These are phyloP conservation scores for Dryoscopus gambensis DNA, from an alignment of 2,113 vertebrate species.

Conservation along the genomic window DNA sequence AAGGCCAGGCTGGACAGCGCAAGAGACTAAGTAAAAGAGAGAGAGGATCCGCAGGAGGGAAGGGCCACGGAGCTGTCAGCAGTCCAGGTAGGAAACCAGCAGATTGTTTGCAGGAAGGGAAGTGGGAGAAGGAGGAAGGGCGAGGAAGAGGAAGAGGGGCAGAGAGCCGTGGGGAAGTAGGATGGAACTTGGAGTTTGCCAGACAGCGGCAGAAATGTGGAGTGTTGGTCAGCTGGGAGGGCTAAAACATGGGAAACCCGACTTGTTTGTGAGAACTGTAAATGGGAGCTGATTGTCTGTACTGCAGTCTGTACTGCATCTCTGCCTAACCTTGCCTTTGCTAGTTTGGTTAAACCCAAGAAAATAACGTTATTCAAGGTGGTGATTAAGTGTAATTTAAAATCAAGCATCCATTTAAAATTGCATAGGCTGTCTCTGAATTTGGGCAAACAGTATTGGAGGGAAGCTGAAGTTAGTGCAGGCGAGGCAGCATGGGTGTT, in stretches of 20 bases:
- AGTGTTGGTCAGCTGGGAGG: not conserved
- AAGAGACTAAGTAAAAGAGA: not conserved
- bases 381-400: not conserved
- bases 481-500: not conserved
- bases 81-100: not conserved
- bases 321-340: not conserved
- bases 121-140: not conserved
- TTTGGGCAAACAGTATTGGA: not conserved
- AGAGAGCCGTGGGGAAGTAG: not conserved
- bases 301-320: not conserved
- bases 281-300: not conserved
- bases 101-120: not conserved
- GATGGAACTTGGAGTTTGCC: not conserved
- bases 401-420: not conserved
- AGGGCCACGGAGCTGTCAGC: not conserved
- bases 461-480: not conserved
- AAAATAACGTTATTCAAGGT: not conserved
- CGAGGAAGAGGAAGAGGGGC: not conserved
- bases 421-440: not conserved
- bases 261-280: not conserved
- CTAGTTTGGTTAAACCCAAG: not conserved
- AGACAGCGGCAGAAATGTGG: fast-evolving
- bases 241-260: not conserved
- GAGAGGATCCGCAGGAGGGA: not conserved
- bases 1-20: not conserved